Base-by-base conservation (phyloP, 2,113 vertebrate genomes). In the Paraplagusia blochii region DNA sequence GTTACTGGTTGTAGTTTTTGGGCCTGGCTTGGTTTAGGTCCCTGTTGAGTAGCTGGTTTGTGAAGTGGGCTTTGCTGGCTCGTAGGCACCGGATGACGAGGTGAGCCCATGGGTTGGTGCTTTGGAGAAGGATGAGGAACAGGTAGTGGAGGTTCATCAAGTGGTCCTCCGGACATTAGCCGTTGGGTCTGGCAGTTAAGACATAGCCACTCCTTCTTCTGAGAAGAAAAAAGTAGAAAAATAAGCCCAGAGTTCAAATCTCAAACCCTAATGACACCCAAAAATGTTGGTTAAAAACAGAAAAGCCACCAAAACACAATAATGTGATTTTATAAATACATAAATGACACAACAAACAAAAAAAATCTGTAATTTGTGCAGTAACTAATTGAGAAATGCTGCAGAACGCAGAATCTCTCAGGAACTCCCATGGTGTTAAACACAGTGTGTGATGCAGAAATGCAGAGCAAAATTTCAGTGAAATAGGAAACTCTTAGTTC, bases 181-280 rank as follows among this genome's bases (percentile, higher is more conserved):
- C 95, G 87, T 82, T 96, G 93, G 9, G 97, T 99, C 92, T 99
- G 96, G 92, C 96, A 99, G 91, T 96, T 99, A 79, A 99, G 91
- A 90, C 97, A 99, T 35, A 99, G 90, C 97, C 97, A 99, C 76
- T 99, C 96, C 2, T 95, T 96, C 88, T 98, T 98, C 97, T 99
- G 90, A 89, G 84, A 81, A 49, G 88, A 14, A 88, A 39, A 14
- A 49, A 81, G 38, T 10, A 77, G 11, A 46, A 48, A 43, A 22
- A 5, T 16, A 42, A 53, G n/a, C n/a, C n/a, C n/a, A n/a, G n/a
- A n/a, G n/a, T n/a, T n/a, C n/a, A n/a, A n/a, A n/a, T n/a, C n/a
- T n/a, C n/a, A 7, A 9, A 45, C 44, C 15, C 46, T 22, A 10
- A 55, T 2, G 44, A 64, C 5, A 0, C 16, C 11, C n/a, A 38